phyloP scores from a whole-genome alignment of 1,140 invertebrate genomes.

The Chymomyza costata region DNA sequence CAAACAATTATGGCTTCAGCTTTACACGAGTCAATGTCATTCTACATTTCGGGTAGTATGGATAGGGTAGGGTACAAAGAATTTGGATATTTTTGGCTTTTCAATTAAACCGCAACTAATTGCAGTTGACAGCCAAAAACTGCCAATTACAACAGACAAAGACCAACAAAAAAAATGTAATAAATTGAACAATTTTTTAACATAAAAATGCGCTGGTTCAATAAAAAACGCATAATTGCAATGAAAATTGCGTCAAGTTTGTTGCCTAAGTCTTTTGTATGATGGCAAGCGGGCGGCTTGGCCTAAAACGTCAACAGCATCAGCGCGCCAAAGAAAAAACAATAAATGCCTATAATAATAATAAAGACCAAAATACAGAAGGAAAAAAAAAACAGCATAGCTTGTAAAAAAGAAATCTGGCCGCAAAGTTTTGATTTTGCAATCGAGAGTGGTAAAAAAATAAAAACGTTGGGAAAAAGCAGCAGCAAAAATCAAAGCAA shows the following conservation, averaged over 20 bases:
- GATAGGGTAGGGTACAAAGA: too few species aligned
- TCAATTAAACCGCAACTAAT: constrained; percentile 66
- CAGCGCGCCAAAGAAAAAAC: constrained; percentile 24
- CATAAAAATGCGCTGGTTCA: constrained; percentile 14
- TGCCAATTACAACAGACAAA: constrained; percentile 65
- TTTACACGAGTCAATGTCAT: too few species aligned
- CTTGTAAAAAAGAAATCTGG: constrained; percentile 64
- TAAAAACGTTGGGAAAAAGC: constrained; percentile 61
- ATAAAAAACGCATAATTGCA: constrained; percentile 4
- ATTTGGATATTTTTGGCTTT: too few species aligned
- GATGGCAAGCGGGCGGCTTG: background rate
- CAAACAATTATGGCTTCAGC: too few species aligned
- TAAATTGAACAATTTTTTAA: constrained; percentile 43
- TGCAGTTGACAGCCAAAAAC: constrained; percentile 66
- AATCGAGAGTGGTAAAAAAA: constrained; percentile 22
- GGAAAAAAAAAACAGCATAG: constrained; percentile 4
- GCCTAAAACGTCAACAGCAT: background rate
- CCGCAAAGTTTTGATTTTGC: constrained; percentile 51
- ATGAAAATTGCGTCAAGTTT: constrained; percentile 30
- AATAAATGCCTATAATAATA: constrained; percentile 72
- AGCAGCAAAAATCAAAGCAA: constrained; percentile 46
- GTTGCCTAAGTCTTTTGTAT: constrained; percentile 64
- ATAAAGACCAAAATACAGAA: constrained; percentile 59
- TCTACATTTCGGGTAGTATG: too few species aligned
- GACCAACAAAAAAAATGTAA: constrained; percentile 38